Evolutionary conservation across 2,888 invertebrate genomes (phyloP).

Genomic region (Lycocerus yunnanus): DNA sequence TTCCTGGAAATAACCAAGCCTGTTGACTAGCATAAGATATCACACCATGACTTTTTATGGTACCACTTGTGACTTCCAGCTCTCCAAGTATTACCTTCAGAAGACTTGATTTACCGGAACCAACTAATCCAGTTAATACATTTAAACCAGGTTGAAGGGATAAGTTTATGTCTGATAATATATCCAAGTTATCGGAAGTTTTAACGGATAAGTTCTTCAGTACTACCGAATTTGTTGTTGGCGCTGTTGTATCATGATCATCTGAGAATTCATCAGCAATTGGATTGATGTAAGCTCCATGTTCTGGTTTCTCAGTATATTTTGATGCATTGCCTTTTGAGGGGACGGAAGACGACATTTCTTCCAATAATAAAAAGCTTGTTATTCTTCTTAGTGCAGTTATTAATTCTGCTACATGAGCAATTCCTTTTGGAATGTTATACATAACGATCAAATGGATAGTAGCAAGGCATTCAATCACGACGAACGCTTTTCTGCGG

Average conservation of each 20-base stretch:
- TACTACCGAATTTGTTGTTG: background rate
- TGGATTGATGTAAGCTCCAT: background rate
- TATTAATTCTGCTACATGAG: conserved; percentile 76
- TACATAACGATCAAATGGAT: conserved; percentile 84
- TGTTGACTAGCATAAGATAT: conserved; percentile 65
- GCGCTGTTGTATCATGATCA: background rate
- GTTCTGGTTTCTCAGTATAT: background rate
- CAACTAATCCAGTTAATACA: conserved; percentile 67
- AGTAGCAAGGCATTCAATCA: conserved; percentile 87
- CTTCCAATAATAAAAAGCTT: conserved; percentile 54
- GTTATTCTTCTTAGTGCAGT: conserved; percentile 75
- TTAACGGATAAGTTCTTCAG: background rate
- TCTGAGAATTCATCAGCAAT: background rate
- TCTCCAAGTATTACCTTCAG: conserved; percentile 55
- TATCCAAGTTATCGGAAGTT: conserved; percentile 31
- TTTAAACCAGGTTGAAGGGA: conserved; percentile 54
- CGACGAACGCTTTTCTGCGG: conserved; percentile 85
- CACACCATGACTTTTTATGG: conserved; percentile 55
- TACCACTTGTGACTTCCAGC: conserved; percentile 51
- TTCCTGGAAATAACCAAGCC: conserved; percentile 64
- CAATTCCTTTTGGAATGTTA: conserved; percentile 84
- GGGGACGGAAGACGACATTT: background rate
- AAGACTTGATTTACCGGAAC: conserved; percentile 64
- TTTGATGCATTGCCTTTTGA: background rate
- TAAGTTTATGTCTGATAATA: conserved; percentile 55